Conservation (phyloP, 37 sponge, comb jelly and placozoan species). For the Haliclona indistincta region DNA sequence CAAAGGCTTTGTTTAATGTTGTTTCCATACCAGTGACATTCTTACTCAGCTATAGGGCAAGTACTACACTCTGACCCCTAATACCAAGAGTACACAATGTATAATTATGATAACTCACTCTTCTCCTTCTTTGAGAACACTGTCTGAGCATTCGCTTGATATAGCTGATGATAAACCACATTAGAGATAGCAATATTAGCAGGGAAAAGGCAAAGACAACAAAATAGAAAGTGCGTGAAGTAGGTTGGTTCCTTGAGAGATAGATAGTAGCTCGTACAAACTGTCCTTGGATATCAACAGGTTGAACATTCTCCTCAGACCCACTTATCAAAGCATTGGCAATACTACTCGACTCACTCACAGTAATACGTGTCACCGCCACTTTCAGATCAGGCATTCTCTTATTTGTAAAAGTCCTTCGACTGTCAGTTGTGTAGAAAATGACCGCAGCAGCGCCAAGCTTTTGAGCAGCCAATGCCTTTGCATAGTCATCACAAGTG, state of each 20-base stretch:
- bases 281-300: too few relatives aligned
- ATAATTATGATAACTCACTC: constrained; percentile 42
- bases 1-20: too few relatives aligned
- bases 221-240: constrained; percentile 71
- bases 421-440: constrained; percentile 9
- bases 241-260: background rate
- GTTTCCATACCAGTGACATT: background rate
- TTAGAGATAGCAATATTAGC: constrained; percentile 52
- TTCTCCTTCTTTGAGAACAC: constrained; percentile 11
- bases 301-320: too few relatives aligned
- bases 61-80: too few relatives aligned
- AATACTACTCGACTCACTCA: background rate
- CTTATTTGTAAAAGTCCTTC: background rate
- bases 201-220: constrained; percentile 74
- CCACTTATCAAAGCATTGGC: background rate
- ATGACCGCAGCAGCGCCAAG: constrained; percentile 31
- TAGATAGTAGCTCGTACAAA: background rate
- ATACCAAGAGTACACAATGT: too few relatives aligned
- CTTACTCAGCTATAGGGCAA: background rate
- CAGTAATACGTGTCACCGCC: background rate
- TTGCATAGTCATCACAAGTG: constrained; percentile 12
- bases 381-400: background rate
- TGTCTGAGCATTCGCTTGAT: constrained; percentile 39
- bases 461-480: constrained; percentile 11
- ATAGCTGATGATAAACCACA: constrained; percentile 68